phyloP scores from a whole-genome alignment of 2,113 vertebrate species.

The Rattus rattus region DNA sequence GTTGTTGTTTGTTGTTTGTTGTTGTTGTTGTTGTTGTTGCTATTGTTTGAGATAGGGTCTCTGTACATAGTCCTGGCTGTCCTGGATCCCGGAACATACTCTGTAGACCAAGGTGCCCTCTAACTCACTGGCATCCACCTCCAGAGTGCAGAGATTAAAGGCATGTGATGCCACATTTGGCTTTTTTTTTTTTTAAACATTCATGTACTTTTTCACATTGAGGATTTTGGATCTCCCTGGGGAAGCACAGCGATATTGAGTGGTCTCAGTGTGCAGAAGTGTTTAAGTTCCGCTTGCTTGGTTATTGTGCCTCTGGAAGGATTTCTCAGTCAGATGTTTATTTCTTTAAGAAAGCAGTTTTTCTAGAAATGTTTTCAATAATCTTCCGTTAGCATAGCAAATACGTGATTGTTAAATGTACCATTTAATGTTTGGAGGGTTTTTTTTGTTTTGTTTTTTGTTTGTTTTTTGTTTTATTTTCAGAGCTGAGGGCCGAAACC shows the following conservation, averaged over 20 bases:
- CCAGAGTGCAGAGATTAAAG: background rate
- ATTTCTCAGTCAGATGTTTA: background rate
- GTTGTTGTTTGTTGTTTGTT: background rate
- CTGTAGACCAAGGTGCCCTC: background rate
- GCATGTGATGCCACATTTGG: background rate
- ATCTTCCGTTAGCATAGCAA: background rate
- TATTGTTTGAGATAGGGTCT: background rate
- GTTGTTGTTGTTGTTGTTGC: background rate
- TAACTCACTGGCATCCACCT: background rate
- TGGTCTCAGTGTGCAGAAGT: background rate
- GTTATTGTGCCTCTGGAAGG: background rate
- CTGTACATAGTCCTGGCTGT: background rate
- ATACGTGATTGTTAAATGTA: conserved; percentile 12
- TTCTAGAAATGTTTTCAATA: background rate
- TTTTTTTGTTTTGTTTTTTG: conserved; percentile 27
- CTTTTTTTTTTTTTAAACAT: background rate
- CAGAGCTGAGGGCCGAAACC: too few relatives aligned
- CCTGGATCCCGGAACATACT: background rate
- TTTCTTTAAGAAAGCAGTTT: background rate
- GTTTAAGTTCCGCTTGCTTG: background rate
- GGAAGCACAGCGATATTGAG: background rate
- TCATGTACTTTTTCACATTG: background rate
- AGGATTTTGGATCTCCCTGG: background rate
- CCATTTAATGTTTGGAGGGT: conserved; percentile 5
- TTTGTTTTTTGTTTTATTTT: too few relatives aligned